These are phyloP conservation scores for Monopis laevigella DNA, from an alignment of 2,888 invertebrate genomes.

Conservation along the genomic window DNA sequence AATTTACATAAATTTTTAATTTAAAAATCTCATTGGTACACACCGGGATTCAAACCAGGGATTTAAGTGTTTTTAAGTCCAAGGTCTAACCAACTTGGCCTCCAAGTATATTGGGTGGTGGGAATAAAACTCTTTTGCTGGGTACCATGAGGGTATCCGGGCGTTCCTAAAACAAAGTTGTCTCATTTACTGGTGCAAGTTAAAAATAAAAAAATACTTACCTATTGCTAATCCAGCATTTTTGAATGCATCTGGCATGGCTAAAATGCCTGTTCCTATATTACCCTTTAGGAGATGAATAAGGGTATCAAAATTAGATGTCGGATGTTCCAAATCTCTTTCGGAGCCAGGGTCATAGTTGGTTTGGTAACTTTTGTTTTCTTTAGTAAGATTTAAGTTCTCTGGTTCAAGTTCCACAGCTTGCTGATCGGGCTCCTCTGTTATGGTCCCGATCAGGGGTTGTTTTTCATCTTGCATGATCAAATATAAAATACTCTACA, in stretches of 20 bases:
- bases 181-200: too few species aligned
- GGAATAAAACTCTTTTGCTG: too few species aligned
- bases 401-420: slow-evolving; percentile 36
- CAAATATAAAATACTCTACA: too few species aligned
- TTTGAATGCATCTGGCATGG: slow-evolving; percentile 95
- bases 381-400: slow-evolving; percentile 24
- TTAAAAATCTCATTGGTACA: too few species aligned
- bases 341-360: slow-evolving; percentile 71
- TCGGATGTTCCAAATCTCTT: slow-evolving; percentile 78
- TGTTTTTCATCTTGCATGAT: slow-evolving; percentile 76
- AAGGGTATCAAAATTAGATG: slow-evolving; percentile 81
- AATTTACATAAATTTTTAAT: too few species aligned
- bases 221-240: slow-evolving; percentile 91
- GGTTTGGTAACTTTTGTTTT: slow-evolving; percentile 30
- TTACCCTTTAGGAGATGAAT: slow-evolving; percentile 79
- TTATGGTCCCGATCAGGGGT: slow-evolving; percentile 65
- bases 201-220: too few species aligned
- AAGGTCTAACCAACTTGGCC: too few species aligned
- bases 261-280: slow-evolving; percentile 93
- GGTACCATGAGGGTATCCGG: too few species aligned
- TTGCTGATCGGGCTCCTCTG: slow-evolving; percentile 43
- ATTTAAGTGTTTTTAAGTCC: too few species aligned
- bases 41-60: too few species aligned
- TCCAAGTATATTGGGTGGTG: neutral
- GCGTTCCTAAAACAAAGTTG: too few species aligned